These are phyloP conservation scores for Oreochromis grahami DNA, from an alignment of 2,797 vertebrate genomes.

Conservation along the genomic window DNA sequence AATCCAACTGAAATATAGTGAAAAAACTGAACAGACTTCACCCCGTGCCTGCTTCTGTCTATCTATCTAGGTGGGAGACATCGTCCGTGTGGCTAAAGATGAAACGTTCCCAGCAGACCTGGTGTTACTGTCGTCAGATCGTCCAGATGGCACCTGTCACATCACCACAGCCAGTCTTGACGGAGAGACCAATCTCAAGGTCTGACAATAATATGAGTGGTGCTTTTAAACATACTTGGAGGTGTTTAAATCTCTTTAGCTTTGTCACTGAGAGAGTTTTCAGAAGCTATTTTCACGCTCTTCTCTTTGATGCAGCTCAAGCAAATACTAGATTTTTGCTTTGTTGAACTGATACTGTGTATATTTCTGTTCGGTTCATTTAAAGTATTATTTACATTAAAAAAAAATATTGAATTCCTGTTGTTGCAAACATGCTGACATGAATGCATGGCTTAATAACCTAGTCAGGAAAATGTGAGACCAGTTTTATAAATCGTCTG, in stretches of 20 bases:
- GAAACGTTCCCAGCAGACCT: conserved; percentile 97
- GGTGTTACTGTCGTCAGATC: conserved; percentile 92
- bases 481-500: not conserved
- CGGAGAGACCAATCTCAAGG: conserved; percentile 98
- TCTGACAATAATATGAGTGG: conserved; percentile 31
- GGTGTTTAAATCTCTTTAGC: not conserved
- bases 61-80: conserved; percentile 89
- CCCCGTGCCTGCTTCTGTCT: not conserved
- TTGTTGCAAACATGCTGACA: not conserved
- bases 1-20: not conserved
- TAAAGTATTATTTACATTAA: not conserved
- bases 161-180: conserved; percentile 96
- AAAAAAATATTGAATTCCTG: not conserved
- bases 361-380: not conserved
- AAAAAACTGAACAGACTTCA: not conserved
- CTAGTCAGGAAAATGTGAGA: not conserved
- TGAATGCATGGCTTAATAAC: not conserved
- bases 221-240: not conserved
- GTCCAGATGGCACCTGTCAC: conserved; percentile 90
- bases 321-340: not conserved
- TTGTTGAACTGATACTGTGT: not conserved
- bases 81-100: conserved; percentile 98
- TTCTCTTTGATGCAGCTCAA: not conserved
- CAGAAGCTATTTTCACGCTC: not conserved
- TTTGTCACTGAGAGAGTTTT: not conserved